A percentile compares a stretch with the other conserved stretches of the same genome.
phyloP scores from a whole-genome alignment of 2,113 vertebrate genomes.

The Petrocephalus zakoni region DNA sequence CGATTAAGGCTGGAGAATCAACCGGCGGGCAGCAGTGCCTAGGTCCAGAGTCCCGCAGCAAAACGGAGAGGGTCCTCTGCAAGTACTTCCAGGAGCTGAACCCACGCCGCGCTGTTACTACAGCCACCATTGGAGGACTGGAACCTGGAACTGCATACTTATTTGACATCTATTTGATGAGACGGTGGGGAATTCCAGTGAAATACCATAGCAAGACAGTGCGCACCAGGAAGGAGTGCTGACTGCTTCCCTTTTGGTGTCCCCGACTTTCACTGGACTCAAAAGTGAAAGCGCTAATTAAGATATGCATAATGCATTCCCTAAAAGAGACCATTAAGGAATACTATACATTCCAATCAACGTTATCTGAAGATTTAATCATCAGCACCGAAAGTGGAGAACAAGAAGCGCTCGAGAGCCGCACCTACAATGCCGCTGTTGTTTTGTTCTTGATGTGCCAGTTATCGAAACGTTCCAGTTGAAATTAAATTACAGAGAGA shows the following conservation, averaged over 20 bases:
- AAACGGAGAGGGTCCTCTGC: conserved; percentile 76
- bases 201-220: conserved; percentile 80
- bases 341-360: conserved; percentile 21
- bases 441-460: conserved; percentile 46
- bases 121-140: conserved; percentile 72
- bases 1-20: conserved; percentile 44
- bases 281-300: conserved; percentile 40
- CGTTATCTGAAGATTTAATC: neutral
- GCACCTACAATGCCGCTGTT: conserved; percentile 55
- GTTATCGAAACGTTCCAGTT: conserved; percentile 53
- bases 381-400: neutral
- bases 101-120: conserved; percentile 73
- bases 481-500: conserved; percentile 48
- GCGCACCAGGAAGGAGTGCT: conserved; percentile 79
- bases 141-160: conserved; percentile 68
- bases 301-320: conserved; percentile 42
- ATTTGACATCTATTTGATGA: conserved; percentile 83
- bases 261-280: conserved; percentile 44
- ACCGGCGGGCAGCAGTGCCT: conserved; percentile 59
- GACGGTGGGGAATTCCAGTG: conserved; percentile 75
- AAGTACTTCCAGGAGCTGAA: conserved; percentile 82
- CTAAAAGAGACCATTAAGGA: conserved; percentile 47
- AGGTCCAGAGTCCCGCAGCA: conserved; percentile 70
- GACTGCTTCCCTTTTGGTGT: conserved; percentile 48
- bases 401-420: conserved; percentile 35